phyloP scores from a whole-genome alignment of 2,113 vertebrate species.

The Syngnathus scovelli region DNA sequence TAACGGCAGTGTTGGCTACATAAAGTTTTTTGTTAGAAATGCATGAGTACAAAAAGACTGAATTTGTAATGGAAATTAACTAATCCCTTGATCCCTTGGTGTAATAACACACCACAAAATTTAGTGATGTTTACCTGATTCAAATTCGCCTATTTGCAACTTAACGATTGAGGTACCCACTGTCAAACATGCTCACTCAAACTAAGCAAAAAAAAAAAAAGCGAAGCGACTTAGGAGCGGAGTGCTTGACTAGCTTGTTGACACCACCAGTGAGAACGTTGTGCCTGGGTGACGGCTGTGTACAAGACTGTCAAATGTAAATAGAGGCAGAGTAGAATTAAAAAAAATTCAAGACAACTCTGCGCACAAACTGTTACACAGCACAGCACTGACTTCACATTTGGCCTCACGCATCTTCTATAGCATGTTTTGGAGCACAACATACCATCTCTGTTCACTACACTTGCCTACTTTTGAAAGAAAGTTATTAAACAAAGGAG shows the following conservation, averaged over 20 bases:
- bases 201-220: background rate
- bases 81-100: background rate
- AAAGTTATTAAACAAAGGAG: background rate
- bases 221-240: background rate
- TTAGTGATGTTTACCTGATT: background rate
- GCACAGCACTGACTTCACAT: background rate
- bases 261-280: slow-evolving; percentile 38
- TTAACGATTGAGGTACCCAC: background rate
- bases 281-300: slow-evolving; percentile 33
- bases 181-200: background rate
- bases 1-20: background rate
- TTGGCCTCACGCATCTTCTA: background rate
- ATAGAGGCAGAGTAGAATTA: slow-evolving; percentile 30
- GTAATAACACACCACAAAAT: background rate
- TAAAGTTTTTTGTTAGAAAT: background rate
- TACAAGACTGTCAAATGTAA: slow-evolving; percentile 39
- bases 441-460: background rate
- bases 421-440: background rate
- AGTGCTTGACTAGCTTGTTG: slow-evolving; percentile 27
- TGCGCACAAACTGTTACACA: background rate
- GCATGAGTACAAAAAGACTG: background rate
- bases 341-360: background rate
- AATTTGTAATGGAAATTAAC: background rate
- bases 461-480: background rate
- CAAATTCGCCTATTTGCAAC: background rate